These are phyloP conservation scores for Bombus affinis DNA, from an alignment of 1,140 invertebrate genomes.

Conservation along the genomic window DNA sequence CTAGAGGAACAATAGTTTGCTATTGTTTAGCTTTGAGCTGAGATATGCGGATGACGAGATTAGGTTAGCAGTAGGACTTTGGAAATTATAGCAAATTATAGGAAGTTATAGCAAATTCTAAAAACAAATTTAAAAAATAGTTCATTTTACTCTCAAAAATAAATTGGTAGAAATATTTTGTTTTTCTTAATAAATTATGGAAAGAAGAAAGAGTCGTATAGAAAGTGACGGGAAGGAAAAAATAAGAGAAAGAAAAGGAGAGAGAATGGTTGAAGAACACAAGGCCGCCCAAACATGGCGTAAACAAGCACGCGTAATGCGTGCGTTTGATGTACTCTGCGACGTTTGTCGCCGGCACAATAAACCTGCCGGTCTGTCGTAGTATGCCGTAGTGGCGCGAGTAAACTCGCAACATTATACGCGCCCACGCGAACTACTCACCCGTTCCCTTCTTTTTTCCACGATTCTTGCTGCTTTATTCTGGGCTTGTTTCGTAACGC, in stretches of 20 bases:
- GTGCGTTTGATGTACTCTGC: slow-evolving; percentile 52
- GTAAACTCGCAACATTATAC: slow-evolving; percentile 25
- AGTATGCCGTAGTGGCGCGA: slow-evolving; percentile 4
- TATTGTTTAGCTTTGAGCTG: neutral
- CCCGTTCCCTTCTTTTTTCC: neutral
- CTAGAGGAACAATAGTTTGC: neutral
- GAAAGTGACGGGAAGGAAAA: neutral
- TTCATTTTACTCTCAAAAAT: no score
- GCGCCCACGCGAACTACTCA: neutral
- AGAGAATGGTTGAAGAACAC: neutral
- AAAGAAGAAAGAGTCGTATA: rapidly evolving
- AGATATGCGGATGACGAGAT: no score
- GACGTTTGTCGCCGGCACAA: slow-evolving; percentile 63
- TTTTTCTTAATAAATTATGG: neutral
- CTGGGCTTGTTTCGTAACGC: slow-evolving; percentile 7
- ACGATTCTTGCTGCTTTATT: slow-evolving; percentile 1
- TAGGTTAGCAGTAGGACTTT: no score
- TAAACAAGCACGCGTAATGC: slow-evolving; percentile 34
- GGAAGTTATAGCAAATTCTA: no score
- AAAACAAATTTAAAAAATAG: no score
- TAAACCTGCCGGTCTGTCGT: slow-evolving; percentile 30
- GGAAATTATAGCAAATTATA: no score
- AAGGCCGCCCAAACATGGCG: neutral
- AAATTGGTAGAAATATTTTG: no score
- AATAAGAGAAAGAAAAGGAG: neutral